phyloP scores from a whole-genome alignment of 2,797 vertebrate genomes.

The Hipposideros larvatus region DNA sequence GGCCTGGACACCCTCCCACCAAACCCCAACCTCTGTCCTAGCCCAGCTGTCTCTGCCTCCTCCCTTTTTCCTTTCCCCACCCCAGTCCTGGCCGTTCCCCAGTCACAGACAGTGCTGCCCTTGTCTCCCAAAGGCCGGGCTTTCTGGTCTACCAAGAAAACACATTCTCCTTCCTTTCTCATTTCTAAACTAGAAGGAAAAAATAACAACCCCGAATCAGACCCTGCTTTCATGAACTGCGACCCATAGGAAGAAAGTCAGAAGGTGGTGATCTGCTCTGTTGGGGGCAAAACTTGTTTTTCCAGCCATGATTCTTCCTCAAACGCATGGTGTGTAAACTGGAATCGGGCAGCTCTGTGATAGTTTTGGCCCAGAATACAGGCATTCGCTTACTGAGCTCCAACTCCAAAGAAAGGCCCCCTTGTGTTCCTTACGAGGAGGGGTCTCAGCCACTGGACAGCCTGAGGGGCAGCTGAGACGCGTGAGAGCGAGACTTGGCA shows the following conservation, averaged over 20 bases:
- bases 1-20: not conserved
- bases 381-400: slow-evolving; percentile 52
- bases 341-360: slow-evolving; percentile 5
- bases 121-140: slow-evolving; percentile 5
- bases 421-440: slow-evolving; percentile 46
- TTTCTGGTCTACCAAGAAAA: slow-evolving; percentile 55
- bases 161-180: slow-evolving; percentile 36
- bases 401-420: slow-evolving; percentile 60
- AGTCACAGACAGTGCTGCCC: not conserved
- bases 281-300: slow-evolving; percentile 56
- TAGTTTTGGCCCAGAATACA: slow-evolving; percentile 62
- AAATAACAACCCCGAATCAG: slow-evolving; percentile 70
- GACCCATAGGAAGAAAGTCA: slow-evolving; percentile 44
- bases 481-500: not conserved
- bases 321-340: not conserved
- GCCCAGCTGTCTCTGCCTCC: not conserved
- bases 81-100: not conserved
- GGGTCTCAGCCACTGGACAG: not conserved
- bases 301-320: slow-evolving; percentile 14
- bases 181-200: slow-evolving; percentile 65
- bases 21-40: not conserved
- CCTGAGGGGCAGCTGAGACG: not conserved
- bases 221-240: slow-evolving; percentile 63
- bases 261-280: slow-evolving; percentile 59
- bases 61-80: not conserved